Base-by-base conservation (phyloP, 2,888 invertebrate species). In the Cerceris ruficornis region DNA sequence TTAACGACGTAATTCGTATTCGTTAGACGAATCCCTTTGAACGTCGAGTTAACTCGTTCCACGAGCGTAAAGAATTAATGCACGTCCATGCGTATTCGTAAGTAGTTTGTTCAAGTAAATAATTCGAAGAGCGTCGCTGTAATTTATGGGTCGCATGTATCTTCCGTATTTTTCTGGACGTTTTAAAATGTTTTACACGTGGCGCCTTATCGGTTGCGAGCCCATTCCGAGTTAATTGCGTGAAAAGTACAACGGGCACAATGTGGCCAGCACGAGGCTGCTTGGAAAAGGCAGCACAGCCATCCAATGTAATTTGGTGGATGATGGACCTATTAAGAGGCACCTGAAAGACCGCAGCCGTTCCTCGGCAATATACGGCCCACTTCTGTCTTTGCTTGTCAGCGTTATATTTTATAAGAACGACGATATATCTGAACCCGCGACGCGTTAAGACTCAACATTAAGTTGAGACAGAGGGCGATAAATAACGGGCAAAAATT, bases 301-400 rank as follows among this genome's bases (percentile, higher is more conserved):
- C 59, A 58, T 67, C 54, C 73, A 15, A 39, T 55, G 82, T 75
- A 83, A 84, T 84, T 82, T 76, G 74, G 60, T 70, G 58, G 76
- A 84, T 75, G 83, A 81, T 75, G 84, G 68, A 58, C 71, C 71
- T 69, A 76, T 84, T 81, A 79, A 84, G 69, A 28, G 70, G 49
- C 60, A 59, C 66, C 72, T 72, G 68, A 83, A 84, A 76, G 49
- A n/a, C 70, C 67, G 14, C 54, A 64, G 60, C 59, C 72, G 76
- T 78, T 68, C 75, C 69, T 75, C 8, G 8, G 7, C 70, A 50
- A 77, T 57, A 14, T 46, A 49, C 14, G 17, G 14, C 46, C 28
- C 42, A 54, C 17, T 60, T 55, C 58, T 52, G 62, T 41, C 68
- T 60, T 28, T 50, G 9, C 66, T 15, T 41, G 65, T 43, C 54